Evolutionary conservation across 37 sponge, comb jelly and placozoan species (phyloP).

Genomic region (Dysidea cf. avara): DNA sequence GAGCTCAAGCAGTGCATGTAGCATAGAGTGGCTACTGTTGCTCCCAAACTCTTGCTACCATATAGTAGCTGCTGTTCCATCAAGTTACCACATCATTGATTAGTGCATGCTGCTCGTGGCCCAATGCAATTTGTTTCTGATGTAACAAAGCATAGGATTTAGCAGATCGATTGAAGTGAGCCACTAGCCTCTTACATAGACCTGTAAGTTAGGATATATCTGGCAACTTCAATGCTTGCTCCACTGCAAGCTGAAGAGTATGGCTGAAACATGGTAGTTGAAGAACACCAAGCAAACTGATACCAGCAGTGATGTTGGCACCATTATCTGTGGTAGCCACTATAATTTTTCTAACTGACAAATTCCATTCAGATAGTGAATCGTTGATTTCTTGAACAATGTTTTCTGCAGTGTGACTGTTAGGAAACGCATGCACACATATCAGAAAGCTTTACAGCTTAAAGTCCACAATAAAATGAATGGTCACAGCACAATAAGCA

Average conservation of each 20-base stretch:
- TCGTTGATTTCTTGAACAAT: no score
- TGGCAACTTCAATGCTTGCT: background rate
- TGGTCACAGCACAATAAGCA: slow-evolving; percentile 13
- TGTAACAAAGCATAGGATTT: slow-evolving; percentile 17
- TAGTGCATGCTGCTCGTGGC: background rate
- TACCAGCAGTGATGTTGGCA: slow-evolving; percentile 14
- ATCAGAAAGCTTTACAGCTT: slow-evolving; percentile 6
- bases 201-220: slow-evolving; percentile 9
- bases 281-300: no score
- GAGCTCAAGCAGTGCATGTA: no score
- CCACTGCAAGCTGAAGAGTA: slow-evolving; percentile 7
- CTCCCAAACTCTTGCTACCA: slow-evolving; percentile 18
- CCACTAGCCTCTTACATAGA: slow-evolving; percentile 11
- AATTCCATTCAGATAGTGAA: slow-evolving; percentile 1
- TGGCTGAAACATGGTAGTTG: slow-evolving; percentile 36
- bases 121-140: slow-evolving; percentile 7
- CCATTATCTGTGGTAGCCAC: slow-evolving; percentile 18
- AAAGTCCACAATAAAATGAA: slow-evolving; percentile 25
- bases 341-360: background rate
- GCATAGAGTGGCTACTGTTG: slow-evolving; percentile 33
- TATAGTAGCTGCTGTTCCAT: slow-evolving; percentile 36
- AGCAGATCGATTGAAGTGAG: slow-evolving; percentile 16
- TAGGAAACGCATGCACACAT: background rate
- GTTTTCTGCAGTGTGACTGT: no score
- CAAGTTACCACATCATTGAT: slow-evolving; percentile 28